Percentiles rank a stretch among this genome's conserved stretches.
Conservation (phyloP, 2,797 vertebrate species). For the Hipposideros larvatus region DNA sequence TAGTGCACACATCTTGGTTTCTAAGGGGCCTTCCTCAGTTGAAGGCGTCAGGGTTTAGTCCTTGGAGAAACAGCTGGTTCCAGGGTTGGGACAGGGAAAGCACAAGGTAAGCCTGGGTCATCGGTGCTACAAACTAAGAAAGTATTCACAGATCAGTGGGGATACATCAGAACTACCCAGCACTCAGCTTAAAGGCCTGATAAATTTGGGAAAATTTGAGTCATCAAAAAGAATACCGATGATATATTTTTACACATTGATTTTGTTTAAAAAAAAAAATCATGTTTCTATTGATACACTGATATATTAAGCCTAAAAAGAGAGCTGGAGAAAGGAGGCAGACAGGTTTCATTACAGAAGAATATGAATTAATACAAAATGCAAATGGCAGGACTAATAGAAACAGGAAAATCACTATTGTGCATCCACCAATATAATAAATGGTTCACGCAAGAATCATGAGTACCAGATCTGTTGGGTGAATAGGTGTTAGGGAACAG, state of each 20-base stretch:
- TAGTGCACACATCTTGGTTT: neutral
- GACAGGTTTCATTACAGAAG: neutral
- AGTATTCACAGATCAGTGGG: neutral
- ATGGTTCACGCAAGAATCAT: neutral
- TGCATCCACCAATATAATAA: neutral
- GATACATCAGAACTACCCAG: neutral
- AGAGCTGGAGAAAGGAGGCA: neutral
- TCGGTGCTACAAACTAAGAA: neutral
- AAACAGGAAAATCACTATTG: neutral
- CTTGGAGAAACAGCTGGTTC: neutral
- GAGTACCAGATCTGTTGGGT: neutral
- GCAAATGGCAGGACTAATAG: neutral
- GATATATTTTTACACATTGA: neutral
- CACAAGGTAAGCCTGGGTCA: neutral
- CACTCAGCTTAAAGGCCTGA: neutral
- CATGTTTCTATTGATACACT: neutral
- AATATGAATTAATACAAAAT: neutral
- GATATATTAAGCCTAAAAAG: neutral
- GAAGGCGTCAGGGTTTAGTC: neutral
- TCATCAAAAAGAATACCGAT: neutral
- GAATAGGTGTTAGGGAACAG: neutral
- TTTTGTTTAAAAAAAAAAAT: neutral
- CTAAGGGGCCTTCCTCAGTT: neutral
- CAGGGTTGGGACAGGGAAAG: neutral
- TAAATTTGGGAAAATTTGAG: neutral